phyloP scores from a whole-genome alignment of 2,113 vertebrate species.

The Gobio gobio region DNA sequence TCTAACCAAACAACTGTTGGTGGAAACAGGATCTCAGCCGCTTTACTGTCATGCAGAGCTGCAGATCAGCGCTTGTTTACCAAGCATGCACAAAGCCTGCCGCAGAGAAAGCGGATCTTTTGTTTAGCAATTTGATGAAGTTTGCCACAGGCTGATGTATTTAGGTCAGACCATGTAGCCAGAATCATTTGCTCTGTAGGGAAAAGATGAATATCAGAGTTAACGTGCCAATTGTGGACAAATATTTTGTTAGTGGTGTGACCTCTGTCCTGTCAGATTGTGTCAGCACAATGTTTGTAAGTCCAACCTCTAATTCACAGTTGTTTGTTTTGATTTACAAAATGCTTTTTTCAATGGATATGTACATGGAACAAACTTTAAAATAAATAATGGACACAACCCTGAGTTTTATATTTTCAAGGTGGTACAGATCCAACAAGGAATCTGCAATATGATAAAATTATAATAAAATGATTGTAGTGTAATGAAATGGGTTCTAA shows the following conservation, averaged over 20 bases:
- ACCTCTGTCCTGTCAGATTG: background rate
- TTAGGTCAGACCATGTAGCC: slow-evolving; percentile 11
- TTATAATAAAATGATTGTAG: no score
- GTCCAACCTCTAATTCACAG: background rate
- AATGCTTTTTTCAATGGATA: no score
- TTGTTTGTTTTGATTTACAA: no score
- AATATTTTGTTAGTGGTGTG: background rate
- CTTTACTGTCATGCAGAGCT: slow-evolving; percentile 13
- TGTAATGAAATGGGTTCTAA: no score
- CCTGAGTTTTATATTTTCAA: no score
- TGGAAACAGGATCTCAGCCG: slow-evolving; percentile 18
- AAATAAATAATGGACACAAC: no score
- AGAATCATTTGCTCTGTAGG: background rate
- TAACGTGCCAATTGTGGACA: slow-evolving; percentile 13
- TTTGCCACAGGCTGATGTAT: slow-evolving; percentile 34
- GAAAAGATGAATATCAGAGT: background rate
- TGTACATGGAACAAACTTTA: no score
- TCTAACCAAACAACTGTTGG: slow-evolving; percentile 12
- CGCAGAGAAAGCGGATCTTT: slow-evolving; percentile 31
- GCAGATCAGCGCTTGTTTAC: slow-evolving; percentile 24
- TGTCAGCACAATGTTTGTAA: background rate
- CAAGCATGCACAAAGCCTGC: slow-evolving; percentile 22
- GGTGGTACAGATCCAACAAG: no score
- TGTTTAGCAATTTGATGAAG: slow-evolving; percentile 39
- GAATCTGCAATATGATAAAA: no score